A percentile compares a stretch with the other conserved stretches of the same genome.
These are phyloP conservation scores for Linnaemya vulpina DNA, from an alignment of 2,888 invertebrate genomes.

Conservation along the genomic window DNA sequence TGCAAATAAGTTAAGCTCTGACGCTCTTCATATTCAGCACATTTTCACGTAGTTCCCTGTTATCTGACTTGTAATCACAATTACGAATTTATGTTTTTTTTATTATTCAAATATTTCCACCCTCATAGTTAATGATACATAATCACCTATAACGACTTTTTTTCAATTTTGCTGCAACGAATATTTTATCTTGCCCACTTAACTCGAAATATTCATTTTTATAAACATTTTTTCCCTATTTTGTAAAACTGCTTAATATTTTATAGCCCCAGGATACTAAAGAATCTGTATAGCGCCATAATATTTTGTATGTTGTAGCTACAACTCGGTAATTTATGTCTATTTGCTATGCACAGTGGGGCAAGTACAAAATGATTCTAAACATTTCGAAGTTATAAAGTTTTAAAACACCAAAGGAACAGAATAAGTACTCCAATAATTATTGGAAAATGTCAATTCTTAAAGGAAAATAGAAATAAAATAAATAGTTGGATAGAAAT, in stretches of 20 bases:
- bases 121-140: not conserved
- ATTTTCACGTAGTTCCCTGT: no score
- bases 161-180: conserved; percentile 15
- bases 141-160: not conserved
- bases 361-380: not conserved
- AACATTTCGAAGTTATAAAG: not conserved
- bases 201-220: not conserved
- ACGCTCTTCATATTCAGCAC: no score
- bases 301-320: conserved; percentile 23
- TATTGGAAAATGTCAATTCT: no score
- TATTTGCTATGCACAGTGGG: not conserved
- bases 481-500: no score
- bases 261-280: conserved; percentile 25
- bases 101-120: not conserved
- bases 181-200: conserved; percentile 14
- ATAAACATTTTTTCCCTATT: not conserved
- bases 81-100: not conserved
- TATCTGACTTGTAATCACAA: not conserved
- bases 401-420: no score
- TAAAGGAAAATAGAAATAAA: no score
- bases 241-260: not conserved
- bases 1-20: no score
- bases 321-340: conserved; percentile 6
- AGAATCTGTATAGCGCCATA: conserved; percentile 6
- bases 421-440: no score